A percentile compares a stretch with the other conserved stretches of the same genome.
Evolutionary conservation across 1,140 invertebrate genomes (phyloP).

Genomic region (Galendromus occidentalis): DNA sequence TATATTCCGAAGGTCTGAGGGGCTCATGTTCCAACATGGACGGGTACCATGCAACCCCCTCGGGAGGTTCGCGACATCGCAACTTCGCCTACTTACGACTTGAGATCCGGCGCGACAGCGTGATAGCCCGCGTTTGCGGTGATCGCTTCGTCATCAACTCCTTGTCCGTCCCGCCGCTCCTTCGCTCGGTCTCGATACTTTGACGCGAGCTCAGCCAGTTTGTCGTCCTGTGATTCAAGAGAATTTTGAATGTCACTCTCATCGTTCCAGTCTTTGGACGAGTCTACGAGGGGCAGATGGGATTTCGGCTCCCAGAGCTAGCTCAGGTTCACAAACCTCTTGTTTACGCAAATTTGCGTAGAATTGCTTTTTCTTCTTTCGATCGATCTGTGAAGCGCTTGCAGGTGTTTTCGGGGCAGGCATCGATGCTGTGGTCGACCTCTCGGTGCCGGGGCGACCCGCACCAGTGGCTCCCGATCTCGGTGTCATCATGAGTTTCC

Average conservation of each 20-base stretch:
- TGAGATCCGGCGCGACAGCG: constrained; percentile 82
- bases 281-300: not conserved
- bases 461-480: constrained; percentile 27
- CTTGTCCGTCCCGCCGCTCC: constrained; percentile 70
- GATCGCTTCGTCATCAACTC: constrained; percentile 58
- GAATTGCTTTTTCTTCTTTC: constrained; percentile 33
- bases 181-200: constrained; percentile 56
- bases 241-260: too few relatives aligned
- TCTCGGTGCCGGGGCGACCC: constrained; percentile 8
- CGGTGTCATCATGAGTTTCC: constrained; percentile 85
- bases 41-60: too few relatives aligned
- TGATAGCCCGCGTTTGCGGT: constrained; percentile 70
- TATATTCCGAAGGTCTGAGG: too few relatives aligned
- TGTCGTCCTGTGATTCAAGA: constrained; percentile 55
- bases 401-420: not conserved
- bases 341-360: constrained; percentile 8
- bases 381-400: constrained; percentile 22
- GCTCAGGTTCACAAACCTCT: constrained; percentile 10
- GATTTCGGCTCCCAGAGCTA: not conserved
- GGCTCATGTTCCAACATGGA: too few relatives aligned
- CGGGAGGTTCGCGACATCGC: too few relatives aligned
- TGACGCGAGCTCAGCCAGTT: constrained; percentile 78
- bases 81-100: constrained; percentile 44
- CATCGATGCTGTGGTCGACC: constrained; percentile 13
- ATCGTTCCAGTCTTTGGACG: not conserved